Base-by-base conservation (phyloP, 2,113 vertebrate genomes). In the Ameiurus melas region DNA sequence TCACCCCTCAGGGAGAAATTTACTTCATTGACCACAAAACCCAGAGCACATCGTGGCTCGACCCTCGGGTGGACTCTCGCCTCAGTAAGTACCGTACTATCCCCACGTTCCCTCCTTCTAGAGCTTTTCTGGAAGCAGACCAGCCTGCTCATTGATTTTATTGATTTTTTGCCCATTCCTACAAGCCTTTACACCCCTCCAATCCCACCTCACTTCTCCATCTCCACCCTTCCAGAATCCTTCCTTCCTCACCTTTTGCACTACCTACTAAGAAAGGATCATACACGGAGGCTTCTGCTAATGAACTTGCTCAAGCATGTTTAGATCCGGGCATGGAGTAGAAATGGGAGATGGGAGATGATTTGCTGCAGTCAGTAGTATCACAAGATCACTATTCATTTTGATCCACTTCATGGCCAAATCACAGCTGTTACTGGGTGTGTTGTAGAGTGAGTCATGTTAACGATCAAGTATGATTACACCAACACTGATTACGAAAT, bases 11-110 rank as follows among this genome's bases (percentile, higher is more conserved):
- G 92, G 91, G 92, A 92, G 93, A 93, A 90, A 92, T 82, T 22
- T 92, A 92, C 90, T 92, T 92, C 92, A 94, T 93, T 92, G 92
- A 93, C 91, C 92, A 94, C 92, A 94, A 93, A 92, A 90, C 90
- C 86, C 90, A 93, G 82, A 90, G 88, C 89, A 93, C 92, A 30
- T 93, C 91, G 62, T 93, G 93, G 93, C 89, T 93, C 68, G 89
- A 93, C 92, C 92, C 92, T 9, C 86, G 91, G 36, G 51, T 89
- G 90, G 92, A 91, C 57, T 78, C 87, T 80, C 90, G 51, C 30
- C 86, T 89, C 90, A 89, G 92, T 93, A 90, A 93, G 92, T 92
- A 92, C 83, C 58, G 51, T 78, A 78, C 68, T 47, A 57, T 75
- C 88, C 66, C 43, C 62, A 57, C 30, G 64, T 64, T 55, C 33